phyloP scores from a whole-genome alignment of 2,888 invertebrate genomes.

The Agapostemon virescens region DNA sequence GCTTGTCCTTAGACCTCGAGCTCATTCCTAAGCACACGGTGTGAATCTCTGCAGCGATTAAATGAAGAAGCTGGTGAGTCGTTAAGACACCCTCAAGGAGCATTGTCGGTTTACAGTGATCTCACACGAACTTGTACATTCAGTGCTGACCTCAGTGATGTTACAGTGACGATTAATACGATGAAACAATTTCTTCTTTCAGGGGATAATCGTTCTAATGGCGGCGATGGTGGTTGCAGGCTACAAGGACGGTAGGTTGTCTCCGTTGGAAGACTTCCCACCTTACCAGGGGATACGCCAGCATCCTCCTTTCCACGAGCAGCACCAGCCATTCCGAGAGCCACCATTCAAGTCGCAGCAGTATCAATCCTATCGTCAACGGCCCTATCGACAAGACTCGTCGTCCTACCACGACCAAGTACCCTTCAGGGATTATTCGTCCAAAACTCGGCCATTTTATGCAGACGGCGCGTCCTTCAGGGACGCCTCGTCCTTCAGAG shows the following conservation, averaged over 20 bases:
- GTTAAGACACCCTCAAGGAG: neutral
- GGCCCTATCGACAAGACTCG: slow-evolving; percentile 35
- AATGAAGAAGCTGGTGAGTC: slow-evolving; percentile 53
- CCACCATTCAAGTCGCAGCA: slow-evolving; percentile 53
- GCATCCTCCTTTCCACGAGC: slow-evolving; percentile 55
- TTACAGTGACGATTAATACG: neutral
- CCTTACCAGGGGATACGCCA: slow-evolving; percentile 62
- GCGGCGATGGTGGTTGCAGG: slow-evolving; percentile 58
- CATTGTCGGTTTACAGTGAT: neutral
- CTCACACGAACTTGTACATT: neutral
- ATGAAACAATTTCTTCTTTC: slow-evolving; percentile 15
- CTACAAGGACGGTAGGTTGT: slow-evolving; percentile 55
- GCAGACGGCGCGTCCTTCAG: slow-evolving; percentile 35
- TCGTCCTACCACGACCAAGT: slow-evolving; percentile 23
- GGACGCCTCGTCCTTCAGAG: slow-evolving; percentile 47
- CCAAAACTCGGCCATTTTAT: slow-evolving; percentile 29
- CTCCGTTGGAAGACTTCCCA: slow-evolving; percentile 63
- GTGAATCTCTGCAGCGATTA: neutral
- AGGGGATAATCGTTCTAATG: slow-evolving; percentile 68
- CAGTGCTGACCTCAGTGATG: neutral
- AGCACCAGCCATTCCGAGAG: slow-evolving; percentile 61
- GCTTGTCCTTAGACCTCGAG: neutral
- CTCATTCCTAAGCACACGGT: neutral
- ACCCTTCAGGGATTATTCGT: slow-evolving; percentile 49
- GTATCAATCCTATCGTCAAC: slow-evolving; percentile 40